A percentile compares a stretch with the other conserved stretches of the same genome.
These are phyloP conservation scores for Suillia variegata DNA, from an alignment of 2,888 invertebrate genomes.

Conservation along the genomic window DNA sequence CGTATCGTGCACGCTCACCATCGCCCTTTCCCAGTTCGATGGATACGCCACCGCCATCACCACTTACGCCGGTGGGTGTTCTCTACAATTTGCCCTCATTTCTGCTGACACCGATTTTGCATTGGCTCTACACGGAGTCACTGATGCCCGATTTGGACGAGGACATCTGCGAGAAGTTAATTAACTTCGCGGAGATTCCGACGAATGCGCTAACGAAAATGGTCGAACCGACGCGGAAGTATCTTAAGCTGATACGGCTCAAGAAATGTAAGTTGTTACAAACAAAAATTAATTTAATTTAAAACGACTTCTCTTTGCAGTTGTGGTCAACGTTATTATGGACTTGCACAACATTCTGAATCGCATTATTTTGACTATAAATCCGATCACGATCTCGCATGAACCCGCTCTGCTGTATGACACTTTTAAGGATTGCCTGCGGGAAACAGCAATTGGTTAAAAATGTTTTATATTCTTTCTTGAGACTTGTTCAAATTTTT, in stretches of 20 bases:
- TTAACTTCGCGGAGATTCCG: slow-evolving; percentile 64
- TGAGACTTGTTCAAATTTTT: not conserved
- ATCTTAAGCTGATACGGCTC: slow-evolving; percentile 68
- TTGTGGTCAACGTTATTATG: slow-evolving; percentile 68
- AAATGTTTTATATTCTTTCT: no score
- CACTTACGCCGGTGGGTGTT: slow-evolving; percentile 63
- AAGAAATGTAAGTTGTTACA: slow-evolving; percentile 66
- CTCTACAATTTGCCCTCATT: slow-evolving; percentile 67
- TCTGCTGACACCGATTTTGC: slow-evolving; percentile 67
- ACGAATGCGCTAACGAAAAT: slow-evolving; percentile 64
- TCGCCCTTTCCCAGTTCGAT: slow-evolving; percentile 52
- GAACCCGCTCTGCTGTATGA: slow-evolving; percentile 68
- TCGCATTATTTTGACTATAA: slow-evolving; percentile 67
- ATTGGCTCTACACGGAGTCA: slow-evolving; percentile 71
- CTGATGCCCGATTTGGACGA: slow-evolving; percentile 67
- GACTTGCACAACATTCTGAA: slow-evolving; percentile 70
- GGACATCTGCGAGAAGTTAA: slow-evolving; percentile 66
- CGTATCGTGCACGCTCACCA: slow-evolving; percentile 53
- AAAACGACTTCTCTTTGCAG: slow-evolving; percentile 53
- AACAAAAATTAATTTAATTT: not conserved
- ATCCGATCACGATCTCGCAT: slow-evolving; percentile 59
- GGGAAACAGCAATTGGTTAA: slow-evolving; percentile 68
- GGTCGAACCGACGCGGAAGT: slow-evolving; percentile 66
- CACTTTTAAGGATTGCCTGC: slow-evolving; percentile 67
- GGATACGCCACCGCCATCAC: slow-evolving; percentile 57